Evolutionary conservation across 2,113 vertebrate genomes (phyloP).

Genomic region (Acrocephalus kingi): DNA sequence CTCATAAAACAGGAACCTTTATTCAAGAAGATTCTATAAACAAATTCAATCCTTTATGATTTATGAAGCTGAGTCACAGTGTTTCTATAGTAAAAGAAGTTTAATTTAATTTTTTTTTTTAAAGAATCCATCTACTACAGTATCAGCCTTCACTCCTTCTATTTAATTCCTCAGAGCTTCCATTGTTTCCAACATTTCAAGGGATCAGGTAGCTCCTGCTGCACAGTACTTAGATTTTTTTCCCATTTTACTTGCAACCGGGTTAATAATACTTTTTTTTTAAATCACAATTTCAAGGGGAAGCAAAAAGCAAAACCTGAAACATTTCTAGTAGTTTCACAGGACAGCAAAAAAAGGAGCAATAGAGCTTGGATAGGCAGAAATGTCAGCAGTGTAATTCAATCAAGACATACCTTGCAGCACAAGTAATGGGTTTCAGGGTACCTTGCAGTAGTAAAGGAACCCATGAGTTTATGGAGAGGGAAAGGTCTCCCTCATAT

Average conservation of each 20-base stretch:
- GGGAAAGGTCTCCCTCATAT: background rate
- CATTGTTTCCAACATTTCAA: background rate
- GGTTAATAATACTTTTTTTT: too few species aligned
- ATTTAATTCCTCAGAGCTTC: background rate
- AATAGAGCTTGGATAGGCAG: background rate
- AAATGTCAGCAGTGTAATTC: background rate
- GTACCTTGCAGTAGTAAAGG: background rate
- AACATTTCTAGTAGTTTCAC: background rate
- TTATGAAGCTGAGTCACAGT: background rate
- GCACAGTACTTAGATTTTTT: background rate
- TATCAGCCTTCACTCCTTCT: background rate
- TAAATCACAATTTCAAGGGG: rapidly evolving
- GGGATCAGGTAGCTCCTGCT: background rate
- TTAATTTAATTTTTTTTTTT: background rate
- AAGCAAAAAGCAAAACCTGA: background rate
- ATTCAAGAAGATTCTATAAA: background rate
- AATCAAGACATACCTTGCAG: background rate
- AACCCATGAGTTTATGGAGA: background rate
- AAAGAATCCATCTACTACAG: background rate
- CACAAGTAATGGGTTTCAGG: background rate
- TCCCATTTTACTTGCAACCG: background rate
- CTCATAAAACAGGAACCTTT: background rate
- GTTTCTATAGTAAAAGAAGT: background rate
- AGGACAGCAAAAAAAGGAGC: background rate
- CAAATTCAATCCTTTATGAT: background rate